phyloP scores from a whole-genome alignment of 2,888 invertebrate species.

The Drosophila macrothrix region DNA sequence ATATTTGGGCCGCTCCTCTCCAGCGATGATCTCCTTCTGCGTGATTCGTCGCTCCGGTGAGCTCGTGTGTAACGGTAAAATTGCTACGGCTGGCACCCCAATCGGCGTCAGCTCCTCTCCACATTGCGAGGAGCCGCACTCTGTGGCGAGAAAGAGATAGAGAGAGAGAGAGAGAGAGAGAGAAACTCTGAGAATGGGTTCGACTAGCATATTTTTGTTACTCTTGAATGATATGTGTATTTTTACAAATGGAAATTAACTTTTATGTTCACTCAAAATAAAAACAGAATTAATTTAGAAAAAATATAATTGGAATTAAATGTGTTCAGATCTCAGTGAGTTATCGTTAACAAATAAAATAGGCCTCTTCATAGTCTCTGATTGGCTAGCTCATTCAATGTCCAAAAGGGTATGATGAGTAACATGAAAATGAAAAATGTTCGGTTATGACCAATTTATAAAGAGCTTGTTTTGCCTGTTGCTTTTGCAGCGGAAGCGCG shows the following conservation, averaged over 20 bases:
- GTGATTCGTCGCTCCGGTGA: constrained; percentile 85
- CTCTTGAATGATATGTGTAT: not conserved
- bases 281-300: not conserved
- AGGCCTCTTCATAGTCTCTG: not conserved
- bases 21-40: constrained; percentile 88
- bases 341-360: not conserved
- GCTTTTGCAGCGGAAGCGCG: constrained; percentile 66
- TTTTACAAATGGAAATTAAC: not conserved
- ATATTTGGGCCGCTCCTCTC: constrained; percentile 88
- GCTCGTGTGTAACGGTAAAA: constrained; percentile 83
- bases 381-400: not conserved
- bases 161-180: not conserved
- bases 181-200: not conserved
- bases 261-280: not conserved
- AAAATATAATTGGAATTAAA: not conserved
- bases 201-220: not conserved
- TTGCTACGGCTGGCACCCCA: constrained; percentile 85
- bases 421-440: not conserved
- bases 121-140: constrained; percentile 83
- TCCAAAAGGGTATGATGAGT: not conserved
- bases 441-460: constrained; percentile 17
- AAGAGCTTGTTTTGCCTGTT: constrained; percentile 24
- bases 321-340: not conserved
- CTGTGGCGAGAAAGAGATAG: constrained; percentile 52
- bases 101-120: constrained; percentile 83